Evolutionary conservation across 2,888 invertebrate species (phyloP), one percentile per base, ranked within the genome.

Genomic region (Perizoma affinitatum): DNA sequence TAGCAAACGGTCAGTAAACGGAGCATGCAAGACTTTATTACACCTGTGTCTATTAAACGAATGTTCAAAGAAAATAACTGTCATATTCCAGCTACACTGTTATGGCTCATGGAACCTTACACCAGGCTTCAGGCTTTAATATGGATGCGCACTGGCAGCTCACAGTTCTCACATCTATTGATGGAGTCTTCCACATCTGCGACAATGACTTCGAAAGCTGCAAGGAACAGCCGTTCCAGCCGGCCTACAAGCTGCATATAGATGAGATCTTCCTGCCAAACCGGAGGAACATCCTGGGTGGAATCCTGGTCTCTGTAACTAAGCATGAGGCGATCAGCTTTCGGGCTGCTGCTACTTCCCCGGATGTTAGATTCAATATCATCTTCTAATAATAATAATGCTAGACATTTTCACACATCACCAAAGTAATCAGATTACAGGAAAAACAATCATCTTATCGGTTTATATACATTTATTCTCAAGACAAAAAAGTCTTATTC

Each of bases 221-320:
- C 68, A 80, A 69, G 0, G 84, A 84, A 42, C 6, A 69, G 0
- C 68, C 76, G 4, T 58, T 90, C 0, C 72, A 74, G 0, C 58
- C 76, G 0, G 71, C 86, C 0, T 61, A 50, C 1, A 92, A 90
- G 63, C 42, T 88, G 34, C 87, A 84, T 45, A 53, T 88, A 3
- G 87, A 88, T 4, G 90, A 90, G 60, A 82, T 91, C 0, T 92
- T 83, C 55, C 66, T 90, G 45, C 91, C 92, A 0, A 92, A 92
- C 48, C 77, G 86, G 55, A 82, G 84, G 35, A 84, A 90, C 44
- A 88, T 91, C n/a, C 66, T 90, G 5, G 89, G 90, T 6, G 88
- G 87, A 0, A 74, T 92, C 0, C 79, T 83, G 38, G 70, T 92
- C 0, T 67, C 78, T 0, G 86, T 90, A 36, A 68, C 69, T 0